Evolutionary conservation across 2,113 vertebrate species (phyloP).

Genomic region (Periophthalmodon schlosseri): DNA sequence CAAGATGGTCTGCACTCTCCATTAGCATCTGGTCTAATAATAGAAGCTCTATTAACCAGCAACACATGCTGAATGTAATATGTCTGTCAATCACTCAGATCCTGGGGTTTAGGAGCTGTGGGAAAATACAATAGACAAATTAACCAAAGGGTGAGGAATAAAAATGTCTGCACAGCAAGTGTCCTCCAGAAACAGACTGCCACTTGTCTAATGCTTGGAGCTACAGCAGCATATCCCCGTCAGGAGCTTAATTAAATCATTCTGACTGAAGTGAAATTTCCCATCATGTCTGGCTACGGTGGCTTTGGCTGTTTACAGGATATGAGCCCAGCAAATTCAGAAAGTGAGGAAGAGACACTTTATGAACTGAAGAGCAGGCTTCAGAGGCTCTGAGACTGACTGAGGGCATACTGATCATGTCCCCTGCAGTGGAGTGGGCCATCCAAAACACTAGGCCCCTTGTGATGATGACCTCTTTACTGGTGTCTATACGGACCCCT

Average conservation of each 20-base stretch:
- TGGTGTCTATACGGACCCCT: constrained; percentile 43
- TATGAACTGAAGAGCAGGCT: constrained; percentile 20
- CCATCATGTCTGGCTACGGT: constrained; percentile 48
- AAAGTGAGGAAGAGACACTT: constrained; percentile 9
- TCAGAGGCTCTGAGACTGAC: neutral
- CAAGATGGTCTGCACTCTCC: neutral
- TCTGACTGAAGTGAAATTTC: constrained; percentile 54
- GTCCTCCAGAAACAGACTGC: constrained; percentile 35
- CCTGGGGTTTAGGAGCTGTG: neutral
- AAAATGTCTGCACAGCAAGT: constrained; percentile 30
- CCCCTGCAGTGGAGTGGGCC: constrained; percentile 12
- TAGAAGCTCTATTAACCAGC: too few species aligned
- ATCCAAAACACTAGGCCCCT: constrained; percentile 53
- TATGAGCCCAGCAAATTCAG: constrained; percentile 38
- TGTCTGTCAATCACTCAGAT: neutral
- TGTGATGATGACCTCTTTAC: constrained; percentile 60
- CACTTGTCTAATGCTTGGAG: constrained; percentile 42
- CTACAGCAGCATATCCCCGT: constrained; percentile 31
- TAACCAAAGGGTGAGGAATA: neutral
- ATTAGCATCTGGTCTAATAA: neutral
- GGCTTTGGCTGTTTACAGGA: constrained; percentile 38
- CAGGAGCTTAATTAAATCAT: constrained; percentile 62
- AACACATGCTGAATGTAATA: neutral
- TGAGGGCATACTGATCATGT: constrained; percentile 19
- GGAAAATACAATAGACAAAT: constrained; percentile 1